Evolutionary conservation across 2,888 invertebrate genomes (phyloP).

Genomic region (Brassicogethes aeneus): DNA sequence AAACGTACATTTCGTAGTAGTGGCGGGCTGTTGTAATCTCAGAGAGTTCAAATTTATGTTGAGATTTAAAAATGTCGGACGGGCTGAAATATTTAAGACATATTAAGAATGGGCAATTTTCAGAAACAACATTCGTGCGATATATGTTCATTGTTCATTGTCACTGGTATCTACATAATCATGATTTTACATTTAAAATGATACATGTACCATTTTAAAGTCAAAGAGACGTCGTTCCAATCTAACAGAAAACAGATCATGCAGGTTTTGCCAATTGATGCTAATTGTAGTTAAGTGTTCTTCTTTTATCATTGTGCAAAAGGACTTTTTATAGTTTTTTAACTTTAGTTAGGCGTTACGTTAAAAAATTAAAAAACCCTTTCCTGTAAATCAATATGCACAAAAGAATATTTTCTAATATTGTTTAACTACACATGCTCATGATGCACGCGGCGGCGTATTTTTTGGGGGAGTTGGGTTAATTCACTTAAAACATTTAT

Average conservation of each 20-base stretch:
- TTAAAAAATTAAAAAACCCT: no score
- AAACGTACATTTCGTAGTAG: conserved; percentile 73
- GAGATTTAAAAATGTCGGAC: conserved; percentile 97
- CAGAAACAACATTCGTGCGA: conserved; percentile 1
- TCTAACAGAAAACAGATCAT: conserved; percentile 33
- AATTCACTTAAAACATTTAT: conserved; percentile 11
- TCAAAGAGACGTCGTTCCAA: conserved; percentile 37
- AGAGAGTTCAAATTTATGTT: conserved; percentile 88
- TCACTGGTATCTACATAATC: neutral
- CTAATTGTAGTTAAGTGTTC: no score
- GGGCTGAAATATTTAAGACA: conserved; percentile 67
- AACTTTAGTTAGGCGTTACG: no score
- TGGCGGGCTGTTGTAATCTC: conserved; percentile 74
- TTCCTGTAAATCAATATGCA: no score
- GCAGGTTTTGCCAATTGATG: conserved; percentile 30
- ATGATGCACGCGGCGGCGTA: conserved; percentile 23
- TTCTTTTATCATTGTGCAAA: no score
- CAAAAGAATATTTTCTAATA: no score
- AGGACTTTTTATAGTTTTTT: no score
- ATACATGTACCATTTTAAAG: conserved; percentile 32
- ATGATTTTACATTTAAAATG: conserved; percentile 20
- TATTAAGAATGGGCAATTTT: conserved; percentile 2
- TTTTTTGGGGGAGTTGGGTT: conserved; percentile 15
- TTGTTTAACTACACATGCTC: conserved; percentile 33
- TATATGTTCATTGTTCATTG: neutral